phyloP scores from a whole-genome alignment of 2,888 invertebrate genomes.

The Aporophyla nigra region DNA sequence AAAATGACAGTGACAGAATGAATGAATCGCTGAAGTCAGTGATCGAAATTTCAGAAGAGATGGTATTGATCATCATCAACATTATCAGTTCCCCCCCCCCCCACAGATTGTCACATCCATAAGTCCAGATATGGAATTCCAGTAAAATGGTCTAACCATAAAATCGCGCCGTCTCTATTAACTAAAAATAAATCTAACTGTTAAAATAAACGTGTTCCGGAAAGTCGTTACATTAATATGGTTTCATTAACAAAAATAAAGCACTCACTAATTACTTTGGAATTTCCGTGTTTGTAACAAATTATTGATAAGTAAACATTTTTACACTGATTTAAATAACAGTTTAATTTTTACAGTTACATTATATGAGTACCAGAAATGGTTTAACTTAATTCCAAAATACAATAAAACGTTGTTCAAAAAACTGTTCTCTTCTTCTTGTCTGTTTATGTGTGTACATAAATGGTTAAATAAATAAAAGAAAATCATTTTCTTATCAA shows the following conservation, averaged over 20 bases:
- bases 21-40: neutral
- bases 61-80: neutral
- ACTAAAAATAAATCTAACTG: constrained; percentile 26
- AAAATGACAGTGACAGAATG: neutral
- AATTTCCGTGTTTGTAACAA: constrained; percentile 34
- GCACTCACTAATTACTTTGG: constrained; percentile 34
- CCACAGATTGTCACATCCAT: neutral
- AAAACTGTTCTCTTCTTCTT: too few relatives aligned
- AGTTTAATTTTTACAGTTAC: neutral
- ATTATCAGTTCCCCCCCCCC: neutral
- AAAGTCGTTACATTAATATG: constrained; percentile 49
- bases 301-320: constrained; percentile 36
- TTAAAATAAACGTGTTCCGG: constrained; percentile 39
- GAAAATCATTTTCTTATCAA: neutral
- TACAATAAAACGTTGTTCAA: neutral
- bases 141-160: neutral
- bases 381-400: neutral
- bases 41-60: neutral
- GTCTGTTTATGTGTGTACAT: too few relatives aligned
- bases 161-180: neutral
- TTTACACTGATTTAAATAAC: neutral
- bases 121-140: neutral
- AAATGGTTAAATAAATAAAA: neutral
- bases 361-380: neutral
- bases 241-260: constrained; percentile 48